phyloP scores from a whole-genome alignment of 2,113 vertebrate species.

The Oceanites oceanicus region DNA sequence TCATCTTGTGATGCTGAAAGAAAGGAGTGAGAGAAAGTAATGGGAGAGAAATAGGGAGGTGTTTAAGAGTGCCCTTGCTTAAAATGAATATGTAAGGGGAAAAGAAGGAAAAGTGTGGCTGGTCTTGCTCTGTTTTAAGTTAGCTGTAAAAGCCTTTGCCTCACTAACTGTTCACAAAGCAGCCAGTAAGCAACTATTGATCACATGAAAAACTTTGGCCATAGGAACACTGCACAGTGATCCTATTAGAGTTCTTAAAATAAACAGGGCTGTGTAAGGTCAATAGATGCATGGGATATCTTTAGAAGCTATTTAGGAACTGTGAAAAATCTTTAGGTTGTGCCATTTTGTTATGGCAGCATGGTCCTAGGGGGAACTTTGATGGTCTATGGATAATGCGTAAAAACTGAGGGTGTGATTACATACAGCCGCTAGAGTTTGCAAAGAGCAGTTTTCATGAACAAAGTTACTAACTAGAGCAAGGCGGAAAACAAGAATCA shows the following conservation, averaged over 20 bases:
- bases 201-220: neutral
- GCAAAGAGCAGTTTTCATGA: neutral
- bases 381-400: fast-evolving
- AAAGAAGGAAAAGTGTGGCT: neutral
- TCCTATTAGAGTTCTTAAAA: neutral
- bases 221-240: fast-evolving
- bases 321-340: neutral
- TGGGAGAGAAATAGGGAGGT: neutral
- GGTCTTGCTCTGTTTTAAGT: neutral
- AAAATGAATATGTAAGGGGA: neutral
- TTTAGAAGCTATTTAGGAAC: neutral
- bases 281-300: neutral
- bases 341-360: neutral
- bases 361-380: neutral
- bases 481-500: neutral
- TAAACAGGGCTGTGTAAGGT: neutral
- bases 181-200: neutral
- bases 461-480: neutral
- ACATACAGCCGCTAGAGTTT: fast-evolving
- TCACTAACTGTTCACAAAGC: neutral
- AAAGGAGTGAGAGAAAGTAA: neutral
- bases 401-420: neutral
- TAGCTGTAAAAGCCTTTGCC: neutral
- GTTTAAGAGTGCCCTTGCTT: neutral
- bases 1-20: neutral